A percentile compares a stretch with the other conserved stretches of the same genome.
phyloP scores from a whole-genome alignment of 2,113 vertebrate species.

The Gymnocephalus cernua region DNA sequence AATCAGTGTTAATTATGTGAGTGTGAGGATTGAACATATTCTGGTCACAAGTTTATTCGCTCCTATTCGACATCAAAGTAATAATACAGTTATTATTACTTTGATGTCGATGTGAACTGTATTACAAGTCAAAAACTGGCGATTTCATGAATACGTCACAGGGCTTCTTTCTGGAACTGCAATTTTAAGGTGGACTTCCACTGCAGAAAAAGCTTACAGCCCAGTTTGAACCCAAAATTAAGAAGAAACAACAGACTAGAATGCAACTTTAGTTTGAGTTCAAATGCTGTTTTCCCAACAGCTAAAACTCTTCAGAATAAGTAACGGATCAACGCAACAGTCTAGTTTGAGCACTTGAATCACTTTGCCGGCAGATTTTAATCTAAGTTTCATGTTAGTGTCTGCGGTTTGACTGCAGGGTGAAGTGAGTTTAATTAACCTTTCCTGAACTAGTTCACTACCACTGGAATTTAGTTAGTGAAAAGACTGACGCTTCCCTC shows the following conservation, averaged over 20 bases:
- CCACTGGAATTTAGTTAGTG: background rate
- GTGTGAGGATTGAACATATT: background rate
- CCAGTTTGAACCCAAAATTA: background rate
- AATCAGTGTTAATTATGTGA: no score
- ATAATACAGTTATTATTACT: no score
- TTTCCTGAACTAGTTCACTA: constrained; percentile 8
- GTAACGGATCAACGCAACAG: background rate
- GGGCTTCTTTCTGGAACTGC: background rate
- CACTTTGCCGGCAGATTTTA: constrained; percentile 1
- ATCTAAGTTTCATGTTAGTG: constrained; percentile 23
- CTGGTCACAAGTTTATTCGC: no score
- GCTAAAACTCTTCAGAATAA: background rate
- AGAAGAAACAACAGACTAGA: background rate
- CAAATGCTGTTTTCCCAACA: background rate
- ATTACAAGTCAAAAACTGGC: background rate
- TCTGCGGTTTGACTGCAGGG: constrained; percentile 18
- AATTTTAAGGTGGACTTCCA: background rate
- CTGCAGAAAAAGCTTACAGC: background rate
- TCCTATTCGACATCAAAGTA: no score
- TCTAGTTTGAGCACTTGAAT: background rate
- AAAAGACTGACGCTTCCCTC: constrained; percentile 6
- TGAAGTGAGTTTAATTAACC: constrained; percentile 19
- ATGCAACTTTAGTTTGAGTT: background rate
- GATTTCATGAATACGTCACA: background rate
- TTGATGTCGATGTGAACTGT: background rate